These are phyloP conservation scores for Linnaemya tessellans DNA, from an alignment of 2,888 invertebrate genomes.

Conservation along the genomic window DNA sequence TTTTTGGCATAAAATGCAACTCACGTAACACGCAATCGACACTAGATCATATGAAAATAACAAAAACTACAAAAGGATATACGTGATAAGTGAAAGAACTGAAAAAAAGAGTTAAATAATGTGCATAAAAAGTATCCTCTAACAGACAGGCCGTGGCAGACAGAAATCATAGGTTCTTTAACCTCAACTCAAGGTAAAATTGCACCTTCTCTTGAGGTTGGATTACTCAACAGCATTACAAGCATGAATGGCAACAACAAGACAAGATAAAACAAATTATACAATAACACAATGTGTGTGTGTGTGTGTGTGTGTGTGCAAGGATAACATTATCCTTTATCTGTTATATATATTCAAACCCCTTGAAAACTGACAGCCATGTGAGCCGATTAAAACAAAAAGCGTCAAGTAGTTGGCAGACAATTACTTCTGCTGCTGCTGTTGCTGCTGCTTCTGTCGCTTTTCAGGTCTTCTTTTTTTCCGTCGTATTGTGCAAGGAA, in stretches of 20 bases:
- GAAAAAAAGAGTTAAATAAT: conserved; percentile 61
- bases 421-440: conserved; percentile 75
- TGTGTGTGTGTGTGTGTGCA: conserved; percentile 61
- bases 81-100: conserved; percentile 41
- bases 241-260: conserved; percentile 47
- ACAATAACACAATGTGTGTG: conserved; percentile 62
- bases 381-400: conserved; percentile 13
- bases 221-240: conserved; percentile 56
- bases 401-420: conserved; percentile 75
- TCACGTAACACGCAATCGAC: conserved; percentile 71
- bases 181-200: conserved; percentile 74
- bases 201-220: conserved; percentile 67
- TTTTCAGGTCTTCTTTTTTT: conserved; percentile 44
- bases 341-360: conserved; percentile 28
- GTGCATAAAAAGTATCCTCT: conserved; percentile 50
- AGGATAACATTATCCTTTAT: conserved; percentile 68
- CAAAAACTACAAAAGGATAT: conserved; percentile 36
- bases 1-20: conserved; percentile 58
- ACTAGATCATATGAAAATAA: conserved; percentile 20
- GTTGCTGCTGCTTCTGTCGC: conserved; percentile 13
- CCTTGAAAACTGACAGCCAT: conserved; percentile 14
- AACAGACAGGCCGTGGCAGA: conserved; percentile 53
- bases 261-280: conserved; percentile 48
- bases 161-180: conserved; percentile 75
- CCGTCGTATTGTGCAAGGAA: conserved; percentile 46